Evolutionary conservation across 92 coral and sea anemone species (phyloP), one percentile per base, ranked within the genome.

Genomic region (Zoanthus gigantus): DNA sequence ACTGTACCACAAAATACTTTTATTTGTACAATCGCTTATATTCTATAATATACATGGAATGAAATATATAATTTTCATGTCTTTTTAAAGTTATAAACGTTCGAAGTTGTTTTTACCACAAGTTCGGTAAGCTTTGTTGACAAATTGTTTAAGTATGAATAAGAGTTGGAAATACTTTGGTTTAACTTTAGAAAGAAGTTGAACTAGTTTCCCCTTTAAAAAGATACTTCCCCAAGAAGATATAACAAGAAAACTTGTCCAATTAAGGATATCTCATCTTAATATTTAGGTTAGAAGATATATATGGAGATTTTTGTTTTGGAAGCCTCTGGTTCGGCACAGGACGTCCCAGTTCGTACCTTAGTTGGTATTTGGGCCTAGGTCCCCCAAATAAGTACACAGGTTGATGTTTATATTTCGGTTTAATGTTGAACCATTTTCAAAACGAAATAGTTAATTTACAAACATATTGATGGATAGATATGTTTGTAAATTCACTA

Each of bases 1-100:
- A 15, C 48, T 78, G 23, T 37, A 61, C 45, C 84, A 79, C 84
- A 81, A 81, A 81, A 81, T 81, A 81, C 58, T 81, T 66, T 50
- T 78, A 50, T 52, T 81, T 81, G 44, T 66, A 7, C 75, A 45
- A 10, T 65, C 56, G 11, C 57, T 44, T 37, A 10, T 23, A 23
- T 5, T 81, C 57, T 79, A 79, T 74, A 74, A 52, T 76, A 52
- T 66, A 81, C 23, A 81, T 53, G 30, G 44, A 81, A 67, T 81
- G 46, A 15, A 66, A 81, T 81, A 81, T 81, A 81, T 67, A 81
- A 66, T 23, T 81, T 77, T 54, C 15, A 52, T 53, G 44, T 12
- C 44, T 67, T 66, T 78, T 61, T 66, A 29, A 63, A 66, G 29
- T 63, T 23, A 68, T 31, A 63, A 34, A 63, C 45, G 29, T 66